Evolutionary conservation across 2,113 vertebrate genomes (phyloP), one percentile per base, ranked within the genome.

Genomic region (Brienomyrus longianalis): DNA sequence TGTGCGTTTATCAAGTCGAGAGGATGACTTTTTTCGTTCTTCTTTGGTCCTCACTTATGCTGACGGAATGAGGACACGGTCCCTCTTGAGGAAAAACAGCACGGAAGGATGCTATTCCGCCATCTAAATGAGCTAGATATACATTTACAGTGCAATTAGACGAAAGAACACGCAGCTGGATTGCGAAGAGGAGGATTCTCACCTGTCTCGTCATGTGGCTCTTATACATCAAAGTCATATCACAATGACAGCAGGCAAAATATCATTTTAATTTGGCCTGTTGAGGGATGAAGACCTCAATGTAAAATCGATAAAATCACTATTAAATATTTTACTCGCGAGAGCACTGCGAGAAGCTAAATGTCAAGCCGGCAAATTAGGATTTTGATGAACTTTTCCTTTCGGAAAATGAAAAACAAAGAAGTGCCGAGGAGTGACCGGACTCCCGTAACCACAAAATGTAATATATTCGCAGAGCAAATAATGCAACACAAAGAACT

Each of bases 1-100:
- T 89, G 52, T 66, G 21, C 70, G 83, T 86, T 89, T 77, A 47
- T 54, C 47, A 47, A 51, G 62, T 43, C 11, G 62, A 88, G 89
- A 39, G 52, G 86, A 88, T 45, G 85, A 74, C 52, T 80, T 62
- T 70, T 83, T 8, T 17, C 35, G 15, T 43, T 80, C 17, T 45
- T 74, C 21, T 88, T 45, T 1, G n/a, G 74, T 31, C 5, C 77
- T 90, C 89, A 62, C 62, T 54, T 23, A 89, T 15, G 52, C 6
- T 91, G 90, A 91, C 88, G 84, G 90, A 91, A 91, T 91, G 88
- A 89, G 90, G 90, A 80, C 90, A 45, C 35, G 5, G 23, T 47
- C 66, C 50, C 90, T 90, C 90, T 50, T 51, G 80, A 87, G 90
- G 83, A 77, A 39, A 87, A 91, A 85, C 88, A 45, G 52, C 47